Base-by-base conservation (phyloP, 2,888 invertebrate species). In the Tolmerus cingulatus region DNA sequence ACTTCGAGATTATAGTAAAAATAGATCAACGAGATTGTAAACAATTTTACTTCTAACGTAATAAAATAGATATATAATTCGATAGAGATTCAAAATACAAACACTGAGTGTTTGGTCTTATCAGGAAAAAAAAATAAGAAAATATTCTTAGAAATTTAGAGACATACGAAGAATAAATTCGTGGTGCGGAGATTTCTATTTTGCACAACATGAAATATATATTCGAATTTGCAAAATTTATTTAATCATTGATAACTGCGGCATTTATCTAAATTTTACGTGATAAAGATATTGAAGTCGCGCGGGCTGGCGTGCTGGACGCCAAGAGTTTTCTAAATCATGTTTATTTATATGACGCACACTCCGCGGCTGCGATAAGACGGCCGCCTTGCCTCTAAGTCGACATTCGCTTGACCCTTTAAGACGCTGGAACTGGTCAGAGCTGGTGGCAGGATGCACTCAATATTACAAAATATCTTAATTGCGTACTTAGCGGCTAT, bases 301-400 rank as follows among this genome's bases (percentile, higher is more conserved):
- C 43, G 27, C 85, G 34, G 30, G 16, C 30, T 66, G 37, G 74
- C 16, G 74, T 30, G 57, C 40, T 74, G 43, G 23, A 46, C 43
- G 30, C 46, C 9, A 12, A 74, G 40, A n/a, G 74, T 27, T 74
- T 43, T 46, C 74, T 85, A 85, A 85, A 85, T 85, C 85, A 85
- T 85, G 85, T 85, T 85, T 85, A 85, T 85, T 85, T 85, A 85
- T 85, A 74, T 82, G 82, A 85, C 85, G 43, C 74, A 85, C 74
- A 85, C 16, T n/a, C 16, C 2, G n/a, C 27, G 46, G 34, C 30
- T 46, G 16, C 74, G 85, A 85, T 85, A 85, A 85, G 37, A 34
- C 16, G 66, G 19, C 27, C 82, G 27, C 30, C 66, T 27, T 34
- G 57, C 19, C 14, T 7, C 57, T 8, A 9, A 16, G 34, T 19